Evolutionary conservation across 92 coral and sea anemone genomes (phyloP).

Genomic region (Siderastrea radians): DNA sequence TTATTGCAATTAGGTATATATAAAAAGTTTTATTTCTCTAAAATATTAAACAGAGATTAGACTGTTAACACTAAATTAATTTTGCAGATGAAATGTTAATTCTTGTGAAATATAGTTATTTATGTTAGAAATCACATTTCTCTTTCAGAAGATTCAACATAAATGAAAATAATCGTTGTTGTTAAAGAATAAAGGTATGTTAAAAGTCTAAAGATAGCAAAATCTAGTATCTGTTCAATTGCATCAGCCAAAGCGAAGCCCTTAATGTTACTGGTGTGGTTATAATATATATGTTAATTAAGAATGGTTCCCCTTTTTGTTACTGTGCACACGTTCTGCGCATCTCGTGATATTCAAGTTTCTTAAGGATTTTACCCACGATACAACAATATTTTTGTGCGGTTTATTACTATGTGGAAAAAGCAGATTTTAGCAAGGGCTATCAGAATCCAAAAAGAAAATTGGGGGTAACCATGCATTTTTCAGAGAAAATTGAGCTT

Average conservation of each 20-base stretch:
- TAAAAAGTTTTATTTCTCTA: neutral
- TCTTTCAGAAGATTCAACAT: neutral
- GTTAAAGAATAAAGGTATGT: neutral
- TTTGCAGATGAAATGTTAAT: neutral
- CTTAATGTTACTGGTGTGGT: neutral
- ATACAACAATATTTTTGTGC: too few relatives aligned
- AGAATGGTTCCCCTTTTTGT: too few relatives aligned
- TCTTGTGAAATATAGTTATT: neutral
- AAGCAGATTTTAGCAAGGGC: too few relatives aligned
- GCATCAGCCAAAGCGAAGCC: neutral
- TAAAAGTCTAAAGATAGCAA: neutral
- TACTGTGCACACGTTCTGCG: too few relatives aligned
- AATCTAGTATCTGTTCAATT: neutral
- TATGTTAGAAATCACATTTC: neutral
- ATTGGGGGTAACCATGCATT: too few relatives aligned
- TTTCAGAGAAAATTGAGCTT: too few relatives aligned
- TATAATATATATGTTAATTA: too few relatives aligned
- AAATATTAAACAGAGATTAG: neutral
- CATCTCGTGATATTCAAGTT: too few relatives aligned
- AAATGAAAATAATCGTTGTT: neutral
- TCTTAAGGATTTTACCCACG: too few relatives aligned
- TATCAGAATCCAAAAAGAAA: too few relatives aligned
- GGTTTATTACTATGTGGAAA: too few relatives aligned
- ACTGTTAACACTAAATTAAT: neutral
- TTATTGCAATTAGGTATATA: too few relatives aligned